Conservation (phyloP, 2,888 invertebrate genomes). For the Dioctria linearis region DNA sequence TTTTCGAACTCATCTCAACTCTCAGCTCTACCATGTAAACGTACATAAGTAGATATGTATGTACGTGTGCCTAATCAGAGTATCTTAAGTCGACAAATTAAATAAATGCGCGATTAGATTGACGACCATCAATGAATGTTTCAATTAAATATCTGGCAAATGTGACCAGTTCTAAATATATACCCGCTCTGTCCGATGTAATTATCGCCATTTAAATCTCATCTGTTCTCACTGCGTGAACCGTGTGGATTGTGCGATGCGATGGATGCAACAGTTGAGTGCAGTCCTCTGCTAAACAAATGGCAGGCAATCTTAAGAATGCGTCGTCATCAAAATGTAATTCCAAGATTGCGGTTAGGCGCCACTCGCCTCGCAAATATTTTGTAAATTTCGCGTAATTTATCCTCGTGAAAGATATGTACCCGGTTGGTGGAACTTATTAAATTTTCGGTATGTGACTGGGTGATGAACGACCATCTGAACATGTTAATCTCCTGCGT, state of each 20-base stretch:
- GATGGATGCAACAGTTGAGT: background rate
- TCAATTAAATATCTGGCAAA: conserved; percentile 4
- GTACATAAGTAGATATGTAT: too few species aligned
- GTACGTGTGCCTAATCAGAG: too few species aligned
- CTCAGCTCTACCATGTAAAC: too few species aligned
- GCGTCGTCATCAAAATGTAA: conserved; percentile 44
- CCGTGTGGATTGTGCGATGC: background rate
- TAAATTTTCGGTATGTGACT: conserved; percentile 41
- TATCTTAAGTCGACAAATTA: too few species aligned
- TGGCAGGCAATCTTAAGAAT: conserved; percentile 22
- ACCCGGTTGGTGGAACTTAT: conserved; percentile 15
- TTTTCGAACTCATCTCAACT: too few species aligned
- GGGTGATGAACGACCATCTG: conserved; percentile 19
- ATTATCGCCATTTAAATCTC: conserved; percentile 28
- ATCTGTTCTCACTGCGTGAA: conserved; percentile 2
- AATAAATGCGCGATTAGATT: too few species aligned
- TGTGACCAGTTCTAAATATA: conserved; percentile 40
- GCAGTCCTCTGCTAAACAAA: background rate
- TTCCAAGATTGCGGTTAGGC: conserved; percentile 46
- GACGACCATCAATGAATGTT: too few species aligned
- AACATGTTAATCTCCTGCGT: background rate
- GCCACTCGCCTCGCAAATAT: conserved; percentile 47
- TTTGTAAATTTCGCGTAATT: conserved; percentile 31
- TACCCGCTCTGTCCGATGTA: conserved; percentile 9
- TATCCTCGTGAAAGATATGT: conserved; percentile 15